phyloP scores from a whole-genome alignment of 2,888 invertebrate genomes.

The Dione vanillae region DNA sequence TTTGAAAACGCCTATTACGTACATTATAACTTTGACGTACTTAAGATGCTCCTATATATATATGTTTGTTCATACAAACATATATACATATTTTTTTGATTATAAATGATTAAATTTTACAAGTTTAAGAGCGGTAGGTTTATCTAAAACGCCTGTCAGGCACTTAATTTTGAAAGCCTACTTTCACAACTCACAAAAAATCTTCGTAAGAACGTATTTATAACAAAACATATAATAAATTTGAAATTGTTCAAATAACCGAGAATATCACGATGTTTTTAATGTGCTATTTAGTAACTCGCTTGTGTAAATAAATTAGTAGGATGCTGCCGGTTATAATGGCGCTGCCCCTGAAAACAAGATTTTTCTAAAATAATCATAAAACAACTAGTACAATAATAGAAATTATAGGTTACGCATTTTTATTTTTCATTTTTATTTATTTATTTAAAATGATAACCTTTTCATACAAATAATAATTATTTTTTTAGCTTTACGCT shows the following conservation, averaged over 20 bases:
- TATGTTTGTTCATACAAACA: too few species aligned
- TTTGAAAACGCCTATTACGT: neutral
- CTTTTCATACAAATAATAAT: too few species aligned
- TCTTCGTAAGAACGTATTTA: neutral
- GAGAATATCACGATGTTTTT: neutral
- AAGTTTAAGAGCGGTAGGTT: too few species aligned
- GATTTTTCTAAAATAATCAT: constrained; percentile 13
- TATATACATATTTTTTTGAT: too few species aligned
- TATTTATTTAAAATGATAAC: too few species aligned
- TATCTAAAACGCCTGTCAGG: neutral
- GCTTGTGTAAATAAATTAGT: constrained; percentile 62
- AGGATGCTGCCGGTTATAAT: constrained; percentile 70
- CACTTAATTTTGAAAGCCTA: neutral
- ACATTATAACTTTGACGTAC: neutral
- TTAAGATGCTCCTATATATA: neutral
- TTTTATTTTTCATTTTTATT: too few species aligned
- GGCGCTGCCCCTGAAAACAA: constrained; percentile 71
- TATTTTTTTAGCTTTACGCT: too few species aligned
- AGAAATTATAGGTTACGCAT: neutral
- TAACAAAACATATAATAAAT: neutral
- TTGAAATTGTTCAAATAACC: neutral
- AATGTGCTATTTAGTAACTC: constrained; percentile 6
- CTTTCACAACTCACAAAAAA: too few species aligned
- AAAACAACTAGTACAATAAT: neutral
- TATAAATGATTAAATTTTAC: too few species aligned